Conservation (phyloP, 2,888 invertebrate species). For the Electrophaes corylata region DNA sequence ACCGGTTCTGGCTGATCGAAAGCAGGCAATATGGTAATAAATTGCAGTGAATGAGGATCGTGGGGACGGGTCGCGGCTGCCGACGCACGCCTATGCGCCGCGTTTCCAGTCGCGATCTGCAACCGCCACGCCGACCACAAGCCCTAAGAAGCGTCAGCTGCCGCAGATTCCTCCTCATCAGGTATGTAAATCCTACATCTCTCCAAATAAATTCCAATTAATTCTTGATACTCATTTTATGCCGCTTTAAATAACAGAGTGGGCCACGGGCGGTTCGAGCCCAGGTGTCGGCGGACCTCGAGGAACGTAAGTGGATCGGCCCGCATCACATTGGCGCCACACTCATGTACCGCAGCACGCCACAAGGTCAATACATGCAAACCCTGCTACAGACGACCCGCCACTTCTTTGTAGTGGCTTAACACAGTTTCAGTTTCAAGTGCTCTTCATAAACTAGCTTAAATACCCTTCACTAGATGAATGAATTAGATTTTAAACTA, state of each 20-base stretch:
- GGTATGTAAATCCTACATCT: constrained; percentile 48
- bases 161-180: constrained; percentile 95
- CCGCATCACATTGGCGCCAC: constrained; percentile 91
- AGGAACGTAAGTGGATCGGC: constrained; percentile 88
- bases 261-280: constrained; percentile 88
- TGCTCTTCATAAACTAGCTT: constrained; percentile 15
- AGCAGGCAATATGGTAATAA: constrained; percentile 46
- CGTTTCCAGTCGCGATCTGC: constrained; percentile 94
- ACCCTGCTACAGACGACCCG: constrained; percentile 45
- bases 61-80: constrained; percentile 68
- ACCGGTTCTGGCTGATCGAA: constrained; percentile 38
- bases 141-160: constrained; percentile 97
- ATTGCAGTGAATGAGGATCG: constrained; percentile 69
- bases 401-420: constrained; percentile 36
- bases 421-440: constrained; percentile 24
- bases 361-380: constrained; percentile 86
- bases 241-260: constrained; percentile 61
- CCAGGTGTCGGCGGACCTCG: constrained; percentile 88
- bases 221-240: constrained; percentile 16
- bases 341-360: constrained; percentile 91
- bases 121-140: constrained; percentile 96
- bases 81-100: constrained; percentile 85
- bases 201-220: constrained; percentile 1
- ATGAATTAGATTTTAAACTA: constrained; percentile 11
- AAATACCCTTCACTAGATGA: constrained; percentile 22